These are phyloP conservation scores for Mandrillus leucophaeus DNA, from an alignment of 2,113 vertebrate genomes.

Conservation along the genomic window DNA sequence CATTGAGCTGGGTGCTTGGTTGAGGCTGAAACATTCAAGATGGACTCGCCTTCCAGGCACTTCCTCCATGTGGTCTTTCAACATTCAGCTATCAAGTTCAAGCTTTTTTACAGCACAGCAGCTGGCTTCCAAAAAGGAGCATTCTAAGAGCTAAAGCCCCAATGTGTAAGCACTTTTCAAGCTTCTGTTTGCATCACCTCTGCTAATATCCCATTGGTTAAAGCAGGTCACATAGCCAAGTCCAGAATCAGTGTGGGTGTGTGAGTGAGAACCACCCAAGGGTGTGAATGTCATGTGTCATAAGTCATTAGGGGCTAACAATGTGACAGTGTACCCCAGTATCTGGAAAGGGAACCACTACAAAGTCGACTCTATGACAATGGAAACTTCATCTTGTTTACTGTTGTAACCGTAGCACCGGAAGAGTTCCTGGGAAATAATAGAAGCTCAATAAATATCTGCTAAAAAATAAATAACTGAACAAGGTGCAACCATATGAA, in stretches of 20 bases:
- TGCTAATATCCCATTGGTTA: background rate
- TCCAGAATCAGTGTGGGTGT: background rate
- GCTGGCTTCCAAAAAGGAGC: background rate
- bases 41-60: background rate
- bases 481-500: background rate
- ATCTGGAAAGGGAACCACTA: background rate
- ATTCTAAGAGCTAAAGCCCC: background rate
- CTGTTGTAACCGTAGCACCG: background rate
- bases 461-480: background rate
- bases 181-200: background rate
- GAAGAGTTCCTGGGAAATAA: background rate
- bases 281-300: background rate
- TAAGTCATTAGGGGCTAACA: background rate
- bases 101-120: background rate
- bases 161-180: background rate
- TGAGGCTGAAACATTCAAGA: background rate
- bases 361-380: background rate
- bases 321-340: background rate
- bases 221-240: background rate
- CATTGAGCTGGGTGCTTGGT: background rate
- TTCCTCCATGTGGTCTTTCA: background rate
- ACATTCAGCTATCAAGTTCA: background rate
- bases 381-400: background rate
- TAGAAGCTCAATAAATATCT: background rate
- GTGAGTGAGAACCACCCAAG: background rate